These are phyloP conservation scores for Typhlomys cinereus DNA, from an alignment of 2,113 vertebrate species.

Conservation along the genomic window DNA sequence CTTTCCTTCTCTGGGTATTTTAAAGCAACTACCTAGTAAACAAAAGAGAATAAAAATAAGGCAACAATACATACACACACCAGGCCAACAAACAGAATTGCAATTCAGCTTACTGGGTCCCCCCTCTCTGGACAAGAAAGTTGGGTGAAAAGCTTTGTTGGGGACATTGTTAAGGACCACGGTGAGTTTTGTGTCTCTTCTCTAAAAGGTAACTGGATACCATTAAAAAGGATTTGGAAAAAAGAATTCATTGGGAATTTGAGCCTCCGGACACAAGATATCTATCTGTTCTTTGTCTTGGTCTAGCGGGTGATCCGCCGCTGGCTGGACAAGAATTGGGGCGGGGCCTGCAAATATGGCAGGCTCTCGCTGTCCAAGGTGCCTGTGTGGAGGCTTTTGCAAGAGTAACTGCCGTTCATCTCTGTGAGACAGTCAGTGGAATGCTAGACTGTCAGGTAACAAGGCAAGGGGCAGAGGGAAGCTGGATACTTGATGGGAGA, in stretches of 20 bases:
- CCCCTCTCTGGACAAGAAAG: background rate
- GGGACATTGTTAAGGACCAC: background rate
- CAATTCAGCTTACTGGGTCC: background rate
- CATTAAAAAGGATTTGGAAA: conserved; percentile 17
- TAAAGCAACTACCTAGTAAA: conserved; percentile 47
- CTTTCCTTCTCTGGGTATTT: conserved; percentile 59
- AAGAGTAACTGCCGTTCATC: background rate
- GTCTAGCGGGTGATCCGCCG: background rate
- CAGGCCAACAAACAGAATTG: background rate
- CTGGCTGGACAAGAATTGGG: too few species aligned
- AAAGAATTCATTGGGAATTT: conserved; percentile 30
- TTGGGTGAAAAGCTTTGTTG: background rate
- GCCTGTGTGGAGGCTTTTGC: background rate
- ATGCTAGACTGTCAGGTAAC: background rate
- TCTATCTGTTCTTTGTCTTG: background rate
- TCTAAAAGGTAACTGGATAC: conserved; percentile 22
- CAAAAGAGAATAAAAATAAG: conserved; percentile 42
- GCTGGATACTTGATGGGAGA: conserved; percentile 2
- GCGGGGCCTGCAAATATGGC: too few species aligned
- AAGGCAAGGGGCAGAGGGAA: background rate
- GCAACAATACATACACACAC: background rate
- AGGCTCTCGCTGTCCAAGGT: background rate
- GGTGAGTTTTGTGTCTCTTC: background rate
- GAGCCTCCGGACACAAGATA: conserved; percentile 8
- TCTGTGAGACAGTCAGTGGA: rapidly evolving